Evolutionary conservation across 2,113 vertebrate species (phyloP), one percentile per base, ranked within the genome.

Genomic region (Vulpes ferrilata): DNA sequence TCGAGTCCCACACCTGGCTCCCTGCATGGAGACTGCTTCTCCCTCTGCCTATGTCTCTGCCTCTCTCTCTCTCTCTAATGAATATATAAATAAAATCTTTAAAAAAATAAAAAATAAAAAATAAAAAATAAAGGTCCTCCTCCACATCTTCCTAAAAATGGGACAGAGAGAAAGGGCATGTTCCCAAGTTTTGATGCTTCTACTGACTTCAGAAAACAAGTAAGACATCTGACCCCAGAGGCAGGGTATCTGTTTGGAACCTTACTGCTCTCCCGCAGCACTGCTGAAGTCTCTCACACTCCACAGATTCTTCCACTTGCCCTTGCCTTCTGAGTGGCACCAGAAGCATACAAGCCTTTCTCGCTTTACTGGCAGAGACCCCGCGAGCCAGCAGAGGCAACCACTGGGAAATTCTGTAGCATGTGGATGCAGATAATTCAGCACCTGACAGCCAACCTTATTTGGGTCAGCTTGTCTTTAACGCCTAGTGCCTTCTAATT

Each of bases 401-500:
- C 73, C 9, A 7, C 55, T 19, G 81, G 69, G 79, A 64, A 67
- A 74, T 57, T 80, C 87, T 48, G 2, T 74, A n/a, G 71, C 32
- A 20, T 0, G 1, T 71, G 48, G 86, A 90, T 15, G 57, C 30
- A 53, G 64, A 8, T 8, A 82, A 25, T 81, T 60, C 38, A 91
- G 65, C 65, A 59, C 35, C 73, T 76, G 12, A 65, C 59, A 38
- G 48, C 48, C 55, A 51, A 67, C 57, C 25, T 51, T 81, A 76
- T 76, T 79, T 76, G 59, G 73, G 87, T 89, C 92, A 94, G 88
- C 88, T 92, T 60, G 35, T 67, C 92, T 74, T 87, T 87, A 91
- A 38, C 67, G 19, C 65, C 25, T 59, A 35, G 35, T 65, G 86
- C 88, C 82, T 87, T 86, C 64, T 81, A 90, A 90, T 57, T 90